These are phyloP conservation scores for Centrocercus urophasianus DNA, from an alignment of 2,113 vertebrate species.

Conservation along the genomic window DNA sequence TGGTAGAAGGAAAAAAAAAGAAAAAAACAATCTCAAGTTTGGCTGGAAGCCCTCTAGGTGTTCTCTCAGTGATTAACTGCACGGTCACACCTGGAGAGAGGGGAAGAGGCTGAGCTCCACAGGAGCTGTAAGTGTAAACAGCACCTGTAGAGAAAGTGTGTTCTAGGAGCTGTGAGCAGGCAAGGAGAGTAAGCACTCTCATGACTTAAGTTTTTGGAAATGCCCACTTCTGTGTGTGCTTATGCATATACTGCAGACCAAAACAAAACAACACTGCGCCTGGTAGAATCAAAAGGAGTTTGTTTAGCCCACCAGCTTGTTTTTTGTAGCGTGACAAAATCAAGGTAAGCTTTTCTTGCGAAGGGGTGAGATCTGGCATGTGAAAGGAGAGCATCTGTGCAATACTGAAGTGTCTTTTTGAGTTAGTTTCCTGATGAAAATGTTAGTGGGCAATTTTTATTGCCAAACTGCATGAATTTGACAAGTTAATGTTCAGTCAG, in stretches of 20 bases:
- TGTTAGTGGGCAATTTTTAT: neutral
- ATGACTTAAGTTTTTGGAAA: neutral
- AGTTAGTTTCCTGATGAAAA: slow-evolving; percentile 16
- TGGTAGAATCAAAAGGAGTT: neutral
- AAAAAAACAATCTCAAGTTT: neutral
- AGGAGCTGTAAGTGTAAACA: neutral
- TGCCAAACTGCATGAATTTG: neutral
- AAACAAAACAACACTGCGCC: neutral
- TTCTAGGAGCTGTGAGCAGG: neutral
- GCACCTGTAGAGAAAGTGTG: neutral
- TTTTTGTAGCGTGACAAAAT: neutral
- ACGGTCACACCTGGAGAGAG: neutral
- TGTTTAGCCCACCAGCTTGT: neutral
- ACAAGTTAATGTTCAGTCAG: neutral
- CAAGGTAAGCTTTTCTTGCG: neutral
- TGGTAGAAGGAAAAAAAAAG: neutral
- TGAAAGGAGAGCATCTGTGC: neutral
- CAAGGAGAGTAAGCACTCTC: neutral
- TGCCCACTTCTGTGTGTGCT: rapidly evolving
- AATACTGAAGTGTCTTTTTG: neutral
- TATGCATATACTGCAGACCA: neutral
- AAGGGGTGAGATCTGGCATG: neutral
- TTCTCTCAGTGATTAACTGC: neutral
- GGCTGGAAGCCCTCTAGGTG: neutral
- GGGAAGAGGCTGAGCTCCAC: neutral